Base-by-base conservation (phyloP, 1,140 invertebrate genomes). In the Aphelinus atriplicis region DNA sequence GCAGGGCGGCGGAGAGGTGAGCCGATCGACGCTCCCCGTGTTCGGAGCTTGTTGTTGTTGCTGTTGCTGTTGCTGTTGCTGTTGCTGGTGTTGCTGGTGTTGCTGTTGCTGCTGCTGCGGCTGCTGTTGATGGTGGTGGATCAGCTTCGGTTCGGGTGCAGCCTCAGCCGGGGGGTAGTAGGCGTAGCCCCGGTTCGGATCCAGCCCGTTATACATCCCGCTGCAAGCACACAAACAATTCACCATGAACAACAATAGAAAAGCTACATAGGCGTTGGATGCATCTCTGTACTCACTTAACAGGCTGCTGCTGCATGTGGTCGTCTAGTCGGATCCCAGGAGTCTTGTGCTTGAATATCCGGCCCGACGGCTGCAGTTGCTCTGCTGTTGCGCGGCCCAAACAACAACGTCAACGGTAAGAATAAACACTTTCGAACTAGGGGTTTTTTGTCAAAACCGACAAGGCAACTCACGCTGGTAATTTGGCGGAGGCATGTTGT, bases 291-390 rank as follows among this genome's bases (percentile, higher is more conserved):
- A 77, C 48, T 79, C 83, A 89, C 88, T 86, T 87, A 0, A 26
- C 26, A 26, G 26, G 26, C 26, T 63, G 90, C 88, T 66, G 80
- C 72, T 70, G 83, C 80, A 90, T 88, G 72, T 26, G 26, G 51
- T 90, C 88, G 48, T 90, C 88, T 78, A 90, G 87, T 3, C 46
- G 74, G 47, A 93, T 84, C 43, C 91, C 90, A 71, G 84, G 85
- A 73, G 89, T 90, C 84, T 93, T 93, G 78, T 93, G 92, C 81
- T 89, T 92, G 80, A 93, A 93, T 78, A 92, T 92, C 73, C 89
- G 90, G 2, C 26, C 26, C 26, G 26, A 26, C 26, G 26, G 26
- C 26, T 83, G 74, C 64, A 83, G 80, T 46, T 80, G 81, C 6
- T 71, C 62, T 10, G 60, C 74, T 70, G 43, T 4, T 26, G 26